phyloP scores from a whole-genome alignment of 2,888 invertebrate species.

The Argynnis bischoffii region DNA sequence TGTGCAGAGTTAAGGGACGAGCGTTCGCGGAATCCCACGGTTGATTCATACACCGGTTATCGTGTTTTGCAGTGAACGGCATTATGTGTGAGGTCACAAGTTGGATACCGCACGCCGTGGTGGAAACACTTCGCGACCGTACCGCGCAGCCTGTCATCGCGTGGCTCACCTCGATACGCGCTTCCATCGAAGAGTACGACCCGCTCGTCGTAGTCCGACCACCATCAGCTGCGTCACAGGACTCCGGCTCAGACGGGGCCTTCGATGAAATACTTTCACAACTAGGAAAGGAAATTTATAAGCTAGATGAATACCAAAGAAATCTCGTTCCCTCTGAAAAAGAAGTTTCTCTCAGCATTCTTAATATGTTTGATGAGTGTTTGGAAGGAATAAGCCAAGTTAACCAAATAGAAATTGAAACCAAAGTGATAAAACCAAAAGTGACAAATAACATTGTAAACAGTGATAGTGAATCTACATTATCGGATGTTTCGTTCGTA shows the following conservation, averaged over 20 bases:
- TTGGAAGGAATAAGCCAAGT: conserved; percentile 60
- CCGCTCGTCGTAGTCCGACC: conserved; percentile 59
- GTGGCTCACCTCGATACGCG: conserved; percentile 70
- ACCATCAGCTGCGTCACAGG: conserved; percentile 47
- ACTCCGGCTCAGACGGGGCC: conserved; percentile 60
- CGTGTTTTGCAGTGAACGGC: conserved; percentile 56
- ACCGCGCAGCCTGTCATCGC: conserved; percentile 68
- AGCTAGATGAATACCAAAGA: conserved; percentile 73
- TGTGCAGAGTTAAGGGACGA: conserved; percentile 53
- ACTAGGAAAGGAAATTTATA: conserved; percentile 75
- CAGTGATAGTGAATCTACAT: conserved; percentile 65
- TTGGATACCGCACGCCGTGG: conserved; percentile 78
- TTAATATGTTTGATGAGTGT: conserved; percentile 77
- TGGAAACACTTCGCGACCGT: conserved; percentile 69
- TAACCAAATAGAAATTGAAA: conserved; percentile 37
- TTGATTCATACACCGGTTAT: conserved; percentile 80
- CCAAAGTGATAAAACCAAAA: conserved; percentile 40
- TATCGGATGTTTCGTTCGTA: conserved; percentile 61
- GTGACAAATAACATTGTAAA: conserved; percentile 48
- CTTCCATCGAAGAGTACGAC: conserved; percentile 74
- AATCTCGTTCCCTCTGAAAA: conserved; percentile 59
- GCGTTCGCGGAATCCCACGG: conserved; percentile 72
- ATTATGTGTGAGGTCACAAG: conserved; percentile 73
- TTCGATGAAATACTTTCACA: conserved; percentile 77
- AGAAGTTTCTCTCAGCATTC: conserved; percentile 69